Evolutionary conservation across 1,140 invertebrate genomes (phyloP).

Genomic region (Trissolcus basalis): DNA sequence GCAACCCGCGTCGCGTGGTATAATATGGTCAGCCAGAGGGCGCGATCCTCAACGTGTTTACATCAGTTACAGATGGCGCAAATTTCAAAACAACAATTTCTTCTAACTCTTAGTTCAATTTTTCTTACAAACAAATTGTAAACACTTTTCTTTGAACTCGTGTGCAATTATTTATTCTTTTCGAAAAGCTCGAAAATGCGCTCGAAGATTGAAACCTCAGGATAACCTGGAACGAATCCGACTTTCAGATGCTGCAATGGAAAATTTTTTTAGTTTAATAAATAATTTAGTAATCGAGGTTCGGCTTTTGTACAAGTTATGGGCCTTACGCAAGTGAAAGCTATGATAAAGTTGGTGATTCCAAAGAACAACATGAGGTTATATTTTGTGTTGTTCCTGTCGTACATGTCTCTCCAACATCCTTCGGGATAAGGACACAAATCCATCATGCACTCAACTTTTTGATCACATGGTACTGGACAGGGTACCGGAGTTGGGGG

Average conservation of each 20-base stretch:
- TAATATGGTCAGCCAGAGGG: neutral
- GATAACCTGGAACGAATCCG: constrained; percentile 23
- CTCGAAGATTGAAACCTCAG: constrained; percentile 15
- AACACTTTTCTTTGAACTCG: too few relatives aligned
- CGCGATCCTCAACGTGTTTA: too few relatives aligned
- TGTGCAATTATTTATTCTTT: neutral
- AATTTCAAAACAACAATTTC: too few relatives aligned
- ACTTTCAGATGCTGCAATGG: constrained; percentile 21
- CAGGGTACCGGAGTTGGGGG: too few relatives aligned
- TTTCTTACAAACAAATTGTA: too few relatives aligned
- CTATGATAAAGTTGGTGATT: constrained; percentile 15
- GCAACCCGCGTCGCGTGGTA: neutral
- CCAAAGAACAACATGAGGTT: constrained; percentile 16
- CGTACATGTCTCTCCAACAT: constrained; percentile 50
- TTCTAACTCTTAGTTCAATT: too few relatives aligned
- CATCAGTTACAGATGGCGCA: too few relatives aligned
- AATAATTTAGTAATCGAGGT: too few relatives aligned
- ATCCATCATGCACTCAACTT: constrained; percentile 27
- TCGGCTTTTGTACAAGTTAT: neutral
- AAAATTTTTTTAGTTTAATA: neutral
- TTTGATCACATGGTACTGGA: constrained; percentile 4
- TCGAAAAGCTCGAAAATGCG: constrained; percentile 13
- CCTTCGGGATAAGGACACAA: constrained; percentile 32
- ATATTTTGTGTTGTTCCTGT: constrained; percentile 28
- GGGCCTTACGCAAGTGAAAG: constrained; percentile 25